These are phyloP conservation scores for Ferdinandea cuprea DNA, from an alignment of 2,888 invertebrate genomes.

Conservation along the genomic window DNA sequence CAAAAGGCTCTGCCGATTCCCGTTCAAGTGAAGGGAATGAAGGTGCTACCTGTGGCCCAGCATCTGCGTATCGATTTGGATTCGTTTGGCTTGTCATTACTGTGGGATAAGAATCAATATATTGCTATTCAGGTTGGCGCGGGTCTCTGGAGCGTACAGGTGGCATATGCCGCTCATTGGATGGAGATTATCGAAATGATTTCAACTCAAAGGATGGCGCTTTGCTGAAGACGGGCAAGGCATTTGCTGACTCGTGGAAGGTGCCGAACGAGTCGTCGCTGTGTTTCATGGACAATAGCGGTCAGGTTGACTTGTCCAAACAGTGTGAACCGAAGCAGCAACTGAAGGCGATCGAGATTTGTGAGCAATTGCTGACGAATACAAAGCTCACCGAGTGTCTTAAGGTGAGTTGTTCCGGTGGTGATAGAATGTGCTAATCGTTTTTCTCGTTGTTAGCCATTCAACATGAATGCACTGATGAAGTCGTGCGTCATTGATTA, in stretches of 20 bases:
- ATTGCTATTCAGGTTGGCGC: conserved; percentile 88
- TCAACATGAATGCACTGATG: conserved; percentile 87
- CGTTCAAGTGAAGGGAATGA: conserved; percentile 88
- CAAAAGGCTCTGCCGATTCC: conserved; percentile 87
- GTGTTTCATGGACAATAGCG: conserved; percentile 80
- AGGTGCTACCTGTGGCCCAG: conserved; percentile 89
- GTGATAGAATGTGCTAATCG: neutral
- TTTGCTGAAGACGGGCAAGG: conserved; percentile 81
- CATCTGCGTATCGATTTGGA: conserved; percentile 88
- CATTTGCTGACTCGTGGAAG: conserved; percentile 82
- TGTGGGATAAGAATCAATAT: conserved; percentile 90
- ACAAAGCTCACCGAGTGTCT: conserved; percentile 87
- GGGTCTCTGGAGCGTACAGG: conserved; percentile 90
- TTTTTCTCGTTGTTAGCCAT: conserved; percentile 83
- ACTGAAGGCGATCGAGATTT: conserved; percentile 85
- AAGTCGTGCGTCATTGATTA: conserved; percentile 92
- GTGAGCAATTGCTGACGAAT: conserved; percentile 86
- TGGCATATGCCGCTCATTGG: conserved; percentile 92
- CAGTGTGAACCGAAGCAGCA: conserved; percentile 78
- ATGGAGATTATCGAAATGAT: conserved; percentile 89
- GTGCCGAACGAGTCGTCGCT: conserved; percentile 79
- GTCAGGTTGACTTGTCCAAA: conserved; percentile 78
- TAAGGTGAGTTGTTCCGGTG: conserved; percentile 72
- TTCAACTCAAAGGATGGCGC: conserved; percentile 86
- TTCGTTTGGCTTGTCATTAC: conserved; percentile 86